A percentile compares a stretch with the other conserved stretches of the same genome.
phyloP scores from a whole-genome alignment of 1,140 invertebrate genomes.

The Leucophenga varia region DNA sequence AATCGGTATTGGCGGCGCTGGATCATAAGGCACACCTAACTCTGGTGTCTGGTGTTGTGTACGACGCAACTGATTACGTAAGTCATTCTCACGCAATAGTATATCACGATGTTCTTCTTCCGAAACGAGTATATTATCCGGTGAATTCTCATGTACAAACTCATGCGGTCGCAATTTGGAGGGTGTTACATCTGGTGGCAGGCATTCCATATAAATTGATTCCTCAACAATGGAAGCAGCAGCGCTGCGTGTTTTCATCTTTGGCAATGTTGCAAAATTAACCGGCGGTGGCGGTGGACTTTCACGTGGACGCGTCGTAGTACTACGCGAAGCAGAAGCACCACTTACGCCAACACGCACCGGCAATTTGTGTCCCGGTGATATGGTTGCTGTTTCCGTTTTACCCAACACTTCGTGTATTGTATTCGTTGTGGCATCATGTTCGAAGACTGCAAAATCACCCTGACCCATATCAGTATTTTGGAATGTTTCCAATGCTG shows the following conservation, averaged over 20 bases:
- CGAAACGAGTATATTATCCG: conserved; percentile 47
- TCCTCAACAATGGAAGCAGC: conserved; percentile 20
- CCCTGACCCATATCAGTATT: conserved; percentile 48
- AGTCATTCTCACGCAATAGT: conserved; percentile 48
- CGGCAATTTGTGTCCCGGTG: conserved; percentile 27
- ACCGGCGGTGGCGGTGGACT: conserved; percentile 53
- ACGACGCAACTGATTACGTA: conserved; percentile 41
- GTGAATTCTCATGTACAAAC: conserved; percentile 51
- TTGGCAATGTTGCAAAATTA: conserved; percentile 44
- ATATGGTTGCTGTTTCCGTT: conserved; percentile 12
- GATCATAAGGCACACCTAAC: conserved; percentile 32
- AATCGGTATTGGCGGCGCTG: conserved; percentile 42
- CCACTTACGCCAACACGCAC: conserved; percentile 17
- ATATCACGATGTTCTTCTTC: conserved; percentile 51
- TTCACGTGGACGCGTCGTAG: conserved; percentile 28
- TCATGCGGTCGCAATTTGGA: conserved; percentile 37
- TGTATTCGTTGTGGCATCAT: conserved; percentile 47
- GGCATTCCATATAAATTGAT: conserved; percentile 38
- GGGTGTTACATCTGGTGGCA: conserved; percentile 30
- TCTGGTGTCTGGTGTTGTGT: conserved; percentile 9
- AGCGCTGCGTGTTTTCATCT: conserved; percentile 8
- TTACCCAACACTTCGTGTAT: conserved; percentile 26
- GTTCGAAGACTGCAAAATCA: conserved; percentile 52
- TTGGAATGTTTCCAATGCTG: conserved; percentile 47
- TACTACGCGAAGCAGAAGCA: conserved; percentile 17